Base-by-base conservation (phyloP, 2,113 vertebrate species). In the Lamprologus sp. region DNA sequence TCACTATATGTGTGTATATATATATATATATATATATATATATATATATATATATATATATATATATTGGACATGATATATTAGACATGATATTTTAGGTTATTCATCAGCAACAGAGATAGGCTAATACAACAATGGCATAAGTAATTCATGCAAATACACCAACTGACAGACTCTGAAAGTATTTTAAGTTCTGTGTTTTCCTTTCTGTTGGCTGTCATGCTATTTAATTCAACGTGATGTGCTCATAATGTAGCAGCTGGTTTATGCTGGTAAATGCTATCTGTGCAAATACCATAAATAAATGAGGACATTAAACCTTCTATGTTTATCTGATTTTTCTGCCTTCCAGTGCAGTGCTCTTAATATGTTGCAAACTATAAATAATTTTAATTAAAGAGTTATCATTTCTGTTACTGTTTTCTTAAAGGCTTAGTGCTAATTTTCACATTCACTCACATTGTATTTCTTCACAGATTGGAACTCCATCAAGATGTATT, bases 11-110 rank as follows among this genome's bases (percentile, higher is more conserved):
- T 53, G 9, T 53, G 15, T 49, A 3, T 42, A 1, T 42, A 5
- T 45, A 13, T 45, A 2, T 47, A 2, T 15, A 1, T 45, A 0
- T 19, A 0, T 49, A 0, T 49, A 0, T 47, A 0, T 47, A 0
- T 45, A 4, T 37, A 4, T 37, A 1, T 37, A 4, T 10, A 4
- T 37, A 37, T 37, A 4, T 9, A 35, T 35, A 1, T 37, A 3
- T 12, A 11, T 40, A 11, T 10, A 51, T 51, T 28, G 2, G 28
- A 28, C 28, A 28, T 28, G 28, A 19, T 19, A 2, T n/a, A 51
- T 5, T 23, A 23, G 7, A 51, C 7, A 14, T 13, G 12, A n/a
- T 10, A n/a, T 51, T 37, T 37, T n/a, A n/a, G 51, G 55, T 28
- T 15, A 17, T 23, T 26, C 26, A 58, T 17, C 14, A 53, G 51